These are phyloP conservation scores for Lucilia cuprina DNA, from an alignment of 1,140 invertebrate genomes.

Conservation along the genomic window DNA sequence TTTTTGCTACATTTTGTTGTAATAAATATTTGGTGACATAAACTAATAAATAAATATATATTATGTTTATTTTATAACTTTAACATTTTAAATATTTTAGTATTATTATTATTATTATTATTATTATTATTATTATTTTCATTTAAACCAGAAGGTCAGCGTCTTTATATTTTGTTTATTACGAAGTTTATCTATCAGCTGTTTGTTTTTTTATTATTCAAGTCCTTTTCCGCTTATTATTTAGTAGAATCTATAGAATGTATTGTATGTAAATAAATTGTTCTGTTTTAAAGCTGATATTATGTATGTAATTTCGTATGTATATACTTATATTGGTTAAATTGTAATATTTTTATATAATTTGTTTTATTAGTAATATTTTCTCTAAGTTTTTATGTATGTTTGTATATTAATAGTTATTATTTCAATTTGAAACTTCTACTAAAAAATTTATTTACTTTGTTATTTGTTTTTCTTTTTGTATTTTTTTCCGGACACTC, in stretches of 20 bases:
- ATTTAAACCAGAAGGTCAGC: conserved; percentile 51
- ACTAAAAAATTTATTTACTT: not conserved
- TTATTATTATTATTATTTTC: conserved; percentile 28
- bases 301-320: not conserved
- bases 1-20: not conserved
- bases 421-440: conserved; percentile 14
- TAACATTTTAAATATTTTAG: too few relatives aligned
- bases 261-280: not conserved
- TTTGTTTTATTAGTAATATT: not conserved
- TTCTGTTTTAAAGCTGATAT: not conserved
- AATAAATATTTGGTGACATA: not conserved
- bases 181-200: conserved; percentile 41
- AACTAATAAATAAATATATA: conserved; percentile 18
- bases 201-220: conserved; percentile 7
- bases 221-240: not conserved
- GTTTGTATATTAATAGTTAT: conserved; percentile 13
- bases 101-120: conserved; percentile 26
- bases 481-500: not conserved
- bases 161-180: conserved; percentile 42
- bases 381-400: not conserved
- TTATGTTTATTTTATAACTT: not conserved
- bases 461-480: not conserved
- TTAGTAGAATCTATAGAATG: too few relatives aligned
- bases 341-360: not conserved
- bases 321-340: too few relatives aligned